Evolutionary conservation across 2,888 invertebrate genomes (phyloP).

Genomic region (Cataglyphis cursor): DNA sequence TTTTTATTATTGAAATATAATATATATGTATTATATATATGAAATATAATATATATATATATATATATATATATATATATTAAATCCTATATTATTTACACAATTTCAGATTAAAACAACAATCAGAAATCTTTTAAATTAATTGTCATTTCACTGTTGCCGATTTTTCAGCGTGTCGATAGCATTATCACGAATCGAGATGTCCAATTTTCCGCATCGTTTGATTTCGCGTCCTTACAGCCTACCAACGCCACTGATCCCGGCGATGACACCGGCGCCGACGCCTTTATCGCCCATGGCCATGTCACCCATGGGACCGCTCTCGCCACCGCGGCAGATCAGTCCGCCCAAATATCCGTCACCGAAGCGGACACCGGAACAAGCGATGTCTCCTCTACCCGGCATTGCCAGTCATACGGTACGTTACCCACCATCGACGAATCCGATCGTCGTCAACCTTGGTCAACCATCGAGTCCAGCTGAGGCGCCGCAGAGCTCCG

Average conservation of each 20-base stretch:
- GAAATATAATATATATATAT: neutral
- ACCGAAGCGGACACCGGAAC: conserved; percentile 73
- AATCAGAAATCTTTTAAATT: neutral
- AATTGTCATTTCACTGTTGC: neutral
- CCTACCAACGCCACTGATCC: conserved; percentile 86
- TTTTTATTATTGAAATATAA: neutral
- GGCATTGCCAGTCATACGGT: conserved; percentile 61
- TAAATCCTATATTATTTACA: neutral
- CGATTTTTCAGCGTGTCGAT: conserved; percentile 11
- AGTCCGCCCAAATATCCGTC: conserved; percentile 72
- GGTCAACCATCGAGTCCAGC: conserved; percentile 85
- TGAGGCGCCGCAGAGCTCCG: conserved; percentile 87
- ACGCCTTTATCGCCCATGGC: conserved; percentile 88
- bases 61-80: too few relatives aligned
- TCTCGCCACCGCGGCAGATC: conserved; percentile 79
- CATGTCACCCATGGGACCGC: conserved; percentile 80
- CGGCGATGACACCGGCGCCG: conserved; percentile 85
- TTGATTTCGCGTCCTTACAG: conserved; percentile 80
- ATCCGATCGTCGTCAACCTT: conserved; percentile 35
- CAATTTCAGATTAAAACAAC: neutral
- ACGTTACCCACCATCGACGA: conserved; percentile 49
- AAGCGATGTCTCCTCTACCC: conserved; percentile 72
- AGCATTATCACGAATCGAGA: conserved; percentile 13
- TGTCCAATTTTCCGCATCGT: conserved; percentile 6
- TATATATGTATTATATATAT: neutral